These are phyloP conservation scores for Crocallis elinguaria DNA, from an alignment of 2,888 invertebrate species.

Conservation along the genomic window DNA sequence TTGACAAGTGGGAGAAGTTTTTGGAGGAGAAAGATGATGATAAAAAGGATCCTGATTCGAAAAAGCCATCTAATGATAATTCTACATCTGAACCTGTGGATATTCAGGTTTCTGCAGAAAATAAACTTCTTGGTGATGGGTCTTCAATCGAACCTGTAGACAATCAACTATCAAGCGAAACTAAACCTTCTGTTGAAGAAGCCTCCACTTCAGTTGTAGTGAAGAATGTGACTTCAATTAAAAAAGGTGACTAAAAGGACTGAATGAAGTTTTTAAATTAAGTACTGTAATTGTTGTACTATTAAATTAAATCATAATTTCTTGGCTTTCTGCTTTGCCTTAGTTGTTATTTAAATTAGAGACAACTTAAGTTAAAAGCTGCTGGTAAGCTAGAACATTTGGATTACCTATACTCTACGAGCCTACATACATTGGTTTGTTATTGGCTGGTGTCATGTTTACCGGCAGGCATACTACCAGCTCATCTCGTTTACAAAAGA, in stretches of 20 bases:
- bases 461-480: no score
- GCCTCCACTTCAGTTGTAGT: neutral
- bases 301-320: conserved; percentile 17
- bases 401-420: no score
- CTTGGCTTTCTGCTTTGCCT: neutral
- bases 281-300: neutral
- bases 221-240: conserved; percentile 23
- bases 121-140: conserved; percentile 10
- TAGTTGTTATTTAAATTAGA: neutral
- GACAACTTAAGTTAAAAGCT: neutral
- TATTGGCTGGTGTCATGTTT: no score
- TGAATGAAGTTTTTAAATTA: neutral
- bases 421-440: no score
- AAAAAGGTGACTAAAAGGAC: conserved; percentile 20
- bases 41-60: conserved; percentile 11
- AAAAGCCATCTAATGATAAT: neutral
- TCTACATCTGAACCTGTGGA: neutral
- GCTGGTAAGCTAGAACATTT: no score
- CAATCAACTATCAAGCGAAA: neutral
- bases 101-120: neutral
- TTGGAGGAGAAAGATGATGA: conserved; percentile 86
- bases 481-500: no score
- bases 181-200: conserved; percentile 10
- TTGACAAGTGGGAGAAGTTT: conserved; percentile 95
- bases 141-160: neutral